These are phyloP conservation scores for Ypsolopha scabrella DNA, from an alignment of 2,888 invertebrate species.

Conservation along the genomic window DNA sequence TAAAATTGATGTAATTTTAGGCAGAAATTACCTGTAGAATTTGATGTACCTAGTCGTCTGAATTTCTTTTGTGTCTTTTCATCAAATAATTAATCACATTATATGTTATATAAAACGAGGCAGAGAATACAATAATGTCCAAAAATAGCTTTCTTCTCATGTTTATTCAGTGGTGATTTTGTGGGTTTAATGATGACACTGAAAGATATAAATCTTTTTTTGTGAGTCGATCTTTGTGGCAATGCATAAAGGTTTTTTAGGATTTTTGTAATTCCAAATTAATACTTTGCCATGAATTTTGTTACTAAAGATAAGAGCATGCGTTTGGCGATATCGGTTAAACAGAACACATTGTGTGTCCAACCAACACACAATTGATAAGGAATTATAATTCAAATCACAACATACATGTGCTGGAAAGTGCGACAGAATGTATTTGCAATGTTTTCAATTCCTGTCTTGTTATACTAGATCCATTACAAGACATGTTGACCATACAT, in stretches of 20 bases:
- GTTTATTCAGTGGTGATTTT: conserved; percentile 16
- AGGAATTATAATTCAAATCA: neutral
- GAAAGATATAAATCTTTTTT: neutral
- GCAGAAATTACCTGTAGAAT: conserved; percentile 15
- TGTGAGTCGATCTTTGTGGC: too few species aligned
- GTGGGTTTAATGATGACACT: neutral
- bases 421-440: neutral
- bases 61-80: neutral
- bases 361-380: conserved; percentile 4
- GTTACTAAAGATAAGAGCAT: too few species aligned
- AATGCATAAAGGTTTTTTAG: too few species aligned
- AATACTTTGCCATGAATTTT: too few species aligned
- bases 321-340: too few species aligned
- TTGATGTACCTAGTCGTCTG: too few species aligned
- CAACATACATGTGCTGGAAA: conserved; percentile 9
- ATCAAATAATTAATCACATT: conserved; percentile 30
- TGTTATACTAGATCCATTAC: too few species aligned
- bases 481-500: too few species aligned
- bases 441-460: too few species aligned
- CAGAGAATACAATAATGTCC: conserved; percentile 28
- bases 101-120: conserved; percentile 34
- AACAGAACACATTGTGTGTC: too few species aligned
- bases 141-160: conserved; percentile 18
- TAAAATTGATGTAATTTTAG: too few species aligned
- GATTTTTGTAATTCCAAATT: too few species aligned